Percentiles rank a stretch among this genome's conserved stretches.
Evolutionary conservation across 2,797 vertebrate species (phyloP).

Genomic region (Melanotaenia boesemani): DNA sequence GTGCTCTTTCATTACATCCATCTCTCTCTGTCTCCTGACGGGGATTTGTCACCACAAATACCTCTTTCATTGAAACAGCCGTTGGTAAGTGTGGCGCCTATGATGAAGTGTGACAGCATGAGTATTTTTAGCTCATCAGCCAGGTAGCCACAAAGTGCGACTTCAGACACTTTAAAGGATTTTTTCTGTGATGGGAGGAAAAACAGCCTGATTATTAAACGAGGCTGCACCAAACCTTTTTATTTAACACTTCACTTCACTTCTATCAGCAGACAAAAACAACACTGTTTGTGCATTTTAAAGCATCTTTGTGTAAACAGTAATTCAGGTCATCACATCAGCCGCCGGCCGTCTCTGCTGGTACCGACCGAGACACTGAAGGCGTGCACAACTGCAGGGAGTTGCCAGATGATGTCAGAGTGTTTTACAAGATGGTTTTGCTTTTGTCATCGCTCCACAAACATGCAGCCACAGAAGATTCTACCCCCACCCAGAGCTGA

Average conservation of each 20-base stretch:
- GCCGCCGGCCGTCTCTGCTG: too few relatives aligned
- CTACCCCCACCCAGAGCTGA: not conserved
- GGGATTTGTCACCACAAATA: too few relatives aligned
- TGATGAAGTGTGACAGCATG: constrained; percentile 60
- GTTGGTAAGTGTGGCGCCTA: constrained; percentile 34
- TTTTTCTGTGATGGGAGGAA: constrained; percentile 2
- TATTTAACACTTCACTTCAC: not conserved
- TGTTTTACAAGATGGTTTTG: not conserved
- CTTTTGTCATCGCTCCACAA: not conserved
- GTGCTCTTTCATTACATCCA: constrained; percentile 26
- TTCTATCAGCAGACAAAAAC: too few relatives aligned
- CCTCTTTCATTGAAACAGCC: constrained; percentile 56
- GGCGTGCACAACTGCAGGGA: not conserved
- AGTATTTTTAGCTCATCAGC: constrained; percentile 68
- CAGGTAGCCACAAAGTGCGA: constrained; percentile 45
- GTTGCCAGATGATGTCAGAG: not conserved
- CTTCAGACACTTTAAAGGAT: constrained; percentile 33
- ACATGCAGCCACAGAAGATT: not conserved
- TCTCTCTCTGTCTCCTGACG: constrained; percentile 41
- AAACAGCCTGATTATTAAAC: constrained; percentile 1
- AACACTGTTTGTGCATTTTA: not conserved
- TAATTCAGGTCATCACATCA: not conserved
- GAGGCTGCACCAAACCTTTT: too few relatives aligned
- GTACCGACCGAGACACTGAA: not conserved
- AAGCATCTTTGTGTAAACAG: not conserved